Conservation (phyloP, 2,113 vertebrate species). For the Bungarus multicinctus region DNA sequence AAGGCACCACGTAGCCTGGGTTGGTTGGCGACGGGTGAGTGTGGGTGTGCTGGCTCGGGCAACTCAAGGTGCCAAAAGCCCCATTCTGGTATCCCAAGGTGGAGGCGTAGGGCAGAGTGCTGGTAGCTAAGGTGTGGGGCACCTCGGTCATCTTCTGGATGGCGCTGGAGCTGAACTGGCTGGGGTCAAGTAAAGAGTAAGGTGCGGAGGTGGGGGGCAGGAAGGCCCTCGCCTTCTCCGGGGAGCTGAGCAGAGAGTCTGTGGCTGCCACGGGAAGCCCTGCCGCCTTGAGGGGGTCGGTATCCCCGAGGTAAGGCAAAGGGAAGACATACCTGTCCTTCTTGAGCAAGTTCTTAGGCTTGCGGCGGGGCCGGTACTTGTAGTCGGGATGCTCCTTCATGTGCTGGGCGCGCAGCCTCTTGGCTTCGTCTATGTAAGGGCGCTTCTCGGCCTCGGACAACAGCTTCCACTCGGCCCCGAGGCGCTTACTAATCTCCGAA, state of each 20-base stretch:
- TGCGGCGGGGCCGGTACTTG: conserved; percentile 97
- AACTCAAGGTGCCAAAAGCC: conserved; percentile 93
- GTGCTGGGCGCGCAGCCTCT: conserved; percentile 94
- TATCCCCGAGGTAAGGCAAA: conserved; percentile 97
- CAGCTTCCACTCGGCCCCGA: conserved; percentile 98
- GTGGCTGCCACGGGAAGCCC: conserved; percentile 89
- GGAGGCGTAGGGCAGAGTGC: conserved; percentile 94
- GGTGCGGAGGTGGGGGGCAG: conserved; percentile 91
- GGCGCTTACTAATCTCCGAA: conserved; percentile 97
- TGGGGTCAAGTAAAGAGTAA: conserved; percentile 97
- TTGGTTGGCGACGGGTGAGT: conserved; percentile 99
- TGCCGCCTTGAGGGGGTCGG: conserved; percentile 91
- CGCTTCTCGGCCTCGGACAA: conserved; percentile 97
- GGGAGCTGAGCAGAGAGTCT: conserved; percentile 87
- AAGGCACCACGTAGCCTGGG: conserved; percentile 98
- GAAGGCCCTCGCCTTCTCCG: conserved; percentile 95
- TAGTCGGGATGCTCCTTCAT: conserved; percentile 99
- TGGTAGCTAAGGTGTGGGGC: conserved; percentile 92
- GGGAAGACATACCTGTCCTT: conserved; percentile 99
- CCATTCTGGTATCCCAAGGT: conserved; percentile 99
- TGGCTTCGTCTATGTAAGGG: conserved; percentile 98
- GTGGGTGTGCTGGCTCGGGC: conserved; percentile 97
- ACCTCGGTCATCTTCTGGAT: conserved; percentile 99
- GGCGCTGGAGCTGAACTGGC: conserved; percentile 94
- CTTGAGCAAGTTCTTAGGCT: conserved; percentile 98